A percentile compares a stretch with the other conserved stretches of the same genome.
Evolutionary conservation across 2,888 invertebrate genomes (phyloP).

Genomic region (Drosophila setosimentum): DNA sequence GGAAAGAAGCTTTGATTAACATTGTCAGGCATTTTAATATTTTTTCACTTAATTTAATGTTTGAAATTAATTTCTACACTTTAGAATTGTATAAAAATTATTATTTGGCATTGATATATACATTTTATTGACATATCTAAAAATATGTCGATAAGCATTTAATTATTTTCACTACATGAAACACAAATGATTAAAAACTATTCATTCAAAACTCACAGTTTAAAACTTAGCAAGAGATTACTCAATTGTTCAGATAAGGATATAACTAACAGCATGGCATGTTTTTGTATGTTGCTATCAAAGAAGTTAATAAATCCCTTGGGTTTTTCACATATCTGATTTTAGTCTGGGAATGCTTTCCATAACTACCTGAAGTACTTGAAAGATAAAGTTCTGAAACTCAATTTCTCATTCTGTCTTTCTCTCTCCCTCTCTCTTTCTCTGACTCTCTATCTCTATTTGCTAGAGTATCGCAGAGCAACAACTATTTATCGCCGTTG

Average conservation of each 20-base stretch:
- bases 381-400: background rate
- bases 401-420: no score
- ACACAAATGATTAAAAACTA: no score
- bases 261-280: background rate
- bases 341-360: background rate
- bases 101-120: background rate
- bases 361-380: background rate
- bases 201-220: no score
- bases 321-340: no score
- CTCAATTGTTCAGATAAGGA: background rate
- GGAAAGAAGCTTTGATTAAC: no score
- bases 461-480: slow-evolving; percentile 17
- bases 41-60: accelerated
- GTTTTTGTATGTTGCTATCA: background rate
- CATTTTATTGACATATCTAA: no score
- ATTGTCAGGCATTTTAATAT: background rate
- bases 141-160: no score
- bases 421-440: no score
- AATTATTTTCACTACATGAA: no score
- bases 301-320: background rate
- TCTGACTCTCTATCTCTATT: background rate
- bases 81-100: background rate
- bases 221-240: no score
- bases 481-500: slow-evolving; percentile 60
- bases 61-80: background rate